Percentiles rank a stretch among this genome's conserved stretches.
Evolutionary conservation across 2,888 invertebrate species (phyloP).

Genomic region (Tridacna gigas): DNA sequence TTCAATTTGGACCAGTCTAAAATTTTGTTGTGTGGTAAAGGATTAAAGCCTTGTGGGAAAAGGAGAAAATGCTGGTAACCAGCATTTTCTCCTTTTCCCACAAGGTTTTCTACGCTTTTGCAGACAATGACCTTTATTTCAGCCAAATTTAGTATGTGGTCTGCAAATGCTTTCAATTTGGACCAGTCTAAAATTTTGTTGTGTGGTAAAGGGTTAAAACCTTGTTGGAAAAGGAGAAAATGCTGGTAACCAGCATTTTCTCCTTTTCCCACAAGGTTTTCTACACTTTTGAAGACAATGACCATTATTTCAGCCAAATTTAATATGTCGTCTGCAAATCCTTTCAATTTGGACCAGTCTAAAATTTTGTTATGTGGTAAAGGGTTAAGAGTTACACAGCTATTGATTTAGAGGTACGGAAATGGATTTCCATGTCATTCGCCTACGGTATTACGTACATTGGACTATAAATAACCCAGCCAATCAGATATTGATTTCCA

Average conservation of each 20-base stretch:
- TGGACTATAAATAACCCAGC: conserved; percentile 6
- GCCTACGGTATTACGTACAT: conserved; percentile 23
- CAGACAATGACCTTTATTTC: no score
- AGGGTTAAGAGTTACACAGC: not conserved
- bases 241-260: no score
- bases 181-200: no score
- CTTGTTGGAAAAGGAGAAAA: no score
- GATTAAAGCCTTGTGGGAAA: no score
- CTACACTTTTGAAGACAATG: not conserved
- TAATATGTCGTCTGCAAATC: not conserved
- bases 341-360: not conserved
- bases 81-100: no score
- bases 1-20: not conserved
- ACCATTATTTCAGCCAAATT: not conserved
- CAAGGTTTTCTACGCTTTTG: no score
- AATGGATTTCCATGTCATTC: conserved; percentile 25
- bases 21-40: not conserved
- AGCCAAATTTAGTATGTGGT: no score
- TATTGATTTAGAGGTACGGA: conserved; percentile 16
- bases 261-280: no score
- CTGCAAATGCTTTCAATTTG: no score
- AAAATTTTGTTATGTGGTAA: not conserved
- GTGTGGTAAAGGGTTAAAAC: no score
- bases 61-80: no score
- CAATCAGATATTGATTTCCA: conserved; percentile 23